phyloP scores from a whole-genome alignment of 2,888 invertebrate genomes.

The Pemphredon lugubris region DNA sequence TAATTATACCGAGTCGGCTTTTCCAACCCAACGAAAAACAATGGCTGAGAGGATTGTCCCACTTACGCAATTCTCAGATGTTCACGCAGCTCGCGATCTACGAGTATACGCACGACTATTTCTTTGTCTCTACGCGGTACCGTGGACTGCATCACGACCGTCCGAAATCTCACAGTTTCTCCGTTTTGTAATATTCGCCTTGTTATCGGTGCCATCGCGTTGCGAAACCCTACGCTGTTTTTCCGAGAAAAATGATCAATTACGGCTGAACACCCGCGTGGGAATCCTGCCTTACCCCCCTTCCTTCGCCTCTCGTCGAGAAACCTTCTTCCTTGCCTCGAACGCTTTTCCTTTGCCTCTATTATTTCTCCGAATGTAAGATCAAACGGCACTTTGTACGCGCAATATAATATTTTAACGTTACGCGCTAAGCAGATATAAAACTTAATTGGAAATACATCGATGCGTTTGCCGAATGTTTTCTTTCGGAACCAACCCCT shows the following conservation, averaged over 20 bases:
- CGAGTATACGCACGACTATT: conserved; percentile 55
- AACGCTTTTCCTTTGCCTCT: background rate
- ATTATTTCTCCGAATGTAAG: too few species aligned
- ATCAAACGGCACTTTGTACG: too few species aligned
- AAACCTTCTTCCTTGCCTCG: background rate
- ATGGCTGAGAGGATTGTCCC: conserved; percentile 55
- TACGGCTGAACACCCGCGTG: background rate
- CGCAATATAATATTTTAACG: too few species aligned
- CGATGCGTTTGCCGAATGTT: too few species aligned
- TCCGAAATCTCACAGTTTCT: conserved; percentile 61
- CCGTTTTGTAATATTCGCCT: conserved; percentile 57
- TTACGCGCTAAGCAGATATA: too few species aligned
- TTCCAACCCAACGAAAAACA: conserved; percentile 43
- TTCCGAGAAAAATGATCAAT: conserved; percentile 17
- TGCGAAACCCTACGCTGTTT: conserved; percentile 7
- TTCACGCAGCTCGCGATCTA: conserved; percentile 46
- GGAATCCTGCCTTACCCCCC: background rate
- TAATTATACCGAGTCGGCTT: conserved; percentile 47
- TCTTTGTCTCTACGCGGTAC: conserved; percentile 55
- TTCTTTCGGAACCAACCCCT: too few species aligned
- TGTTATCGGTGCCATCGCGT: conserved; percentile 12
- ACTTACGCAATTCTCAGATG: conserved; percentile 62
- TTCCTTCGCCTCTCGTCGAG: background rate
- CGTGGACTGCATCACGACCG: conserved; percentile 32
- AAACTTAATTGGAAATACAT: too few species aligned